Evolutionary conservation across 2,888 invertebrate genomes (phyloP).

Genomic region (Gryllus longicercus): DNA sequence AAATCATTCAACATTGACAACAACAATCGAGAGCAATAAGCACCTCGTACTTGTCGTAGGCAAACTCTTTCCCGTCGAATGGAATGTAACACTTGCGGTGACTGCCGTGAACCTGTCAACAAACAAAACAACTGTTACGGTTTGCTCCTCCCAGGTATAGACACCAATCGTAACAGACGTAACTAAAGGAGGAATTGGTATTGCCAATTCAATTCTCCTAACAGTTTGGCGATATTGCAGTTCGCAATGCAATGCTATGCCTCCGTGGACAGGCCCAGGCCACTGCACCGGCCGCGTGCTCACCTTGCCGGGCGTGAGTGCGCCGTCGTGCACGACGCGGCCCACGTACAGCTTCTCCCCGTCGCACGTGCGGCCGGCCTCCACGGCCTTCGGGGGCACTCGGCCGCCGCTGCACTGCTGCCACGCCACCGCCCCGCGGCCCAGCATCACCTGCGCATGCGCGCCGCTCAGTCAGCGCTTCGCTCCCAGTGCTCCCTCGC

Average conservation of each 20-base stretch:
- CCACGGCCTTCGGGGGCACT: neutral
- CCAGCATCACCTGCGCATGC: neutral
- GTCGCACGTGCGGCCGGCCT: neutral
- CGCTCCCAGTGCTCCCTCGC: no score
- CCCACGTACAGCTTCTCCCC: conserved; percentile 18
- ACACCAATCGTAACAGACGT: no score
- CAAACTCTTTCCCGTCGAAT: conserved; percentile 34
- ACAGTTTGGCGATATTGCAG: no score
- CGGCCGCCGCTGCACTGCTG: neutral
- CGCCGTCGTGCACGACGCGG: conserved; percentile 21
- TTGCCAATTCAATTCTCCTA: no score
- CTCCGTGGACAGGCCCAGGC: no score
- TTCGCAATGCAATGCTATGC: no score
- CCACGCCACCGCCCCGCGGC: neutral
- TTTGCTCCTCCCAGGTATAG: no score
- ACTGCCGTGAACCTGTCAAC: conserved; percentile 35
- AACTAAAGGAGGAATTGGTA: no score
- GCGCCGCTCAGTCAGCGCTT: no score
- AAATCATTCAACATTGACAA: no score
- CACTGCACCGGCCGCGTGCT: neutral
- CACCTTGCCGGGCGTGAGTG: conserved; percentile 22
- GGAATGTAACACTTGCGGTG: conserved; percentile 37
- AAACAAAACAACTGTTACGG: no score
- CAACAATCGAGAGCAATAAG: conserved; percentile 24
- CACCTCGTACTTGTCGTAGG: conserved; percentile 34